These are phyloP conservation scores for Orthosia cruda DNA, from an alignment of 2,888 invertebrate species.

Conservation along the genomic window DNA sequence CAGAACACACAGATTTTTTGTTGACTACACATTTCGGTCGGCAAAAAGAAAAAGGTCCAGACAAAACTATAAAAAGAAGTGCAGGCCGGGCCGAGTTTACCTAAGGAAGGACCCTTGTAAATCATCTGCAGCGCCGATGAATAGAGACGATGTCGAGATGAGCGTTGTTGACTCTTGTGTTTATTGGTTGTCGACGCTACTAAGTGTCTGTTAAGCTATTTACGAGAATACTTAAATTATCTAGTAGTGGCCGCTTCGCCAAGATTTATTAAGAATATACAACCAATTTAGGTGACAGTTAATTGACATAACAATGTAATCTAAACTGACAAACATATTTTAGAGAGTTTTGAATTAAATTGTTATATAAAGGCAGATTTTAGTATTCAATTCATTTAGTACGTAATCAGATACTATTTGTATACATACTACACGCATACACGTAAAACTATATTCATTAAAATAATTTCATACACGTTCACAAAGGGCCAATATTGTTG, in stretches of 20 bases:
- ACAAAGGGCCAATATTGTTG: constrained; percentile 87
- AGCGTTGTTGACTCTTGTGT: constrained; percentile 90
- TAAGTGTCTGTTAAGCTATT: constrained; percentile 89
- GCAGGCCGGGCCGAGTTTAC: constrained; percentile 89
- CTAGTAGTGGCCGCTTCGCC: constrained; percentile 71
- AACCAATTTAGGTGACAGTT: constrained; percentile 43
- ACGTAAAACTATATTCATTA: constrained; percentile 77
- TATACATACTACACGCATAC: constrained; percentile 49
- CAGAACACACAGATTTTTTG: constrained; percentile 89
- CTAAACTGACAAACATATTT: constrained; percentile 21
- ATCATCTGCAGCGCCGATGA: constrained; percentile 89
- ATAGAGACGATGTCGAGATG: constrained; percentile 85
- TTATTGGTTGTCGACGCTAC: constrained; percentile 89
- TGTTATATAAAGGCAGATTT: constrained; percentile 43
- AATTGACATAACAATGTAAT: constrained; percentile 18
- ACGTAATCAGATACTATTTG: constrained; percentile 64
- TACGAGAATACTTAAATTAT: constrained; percentile 81
- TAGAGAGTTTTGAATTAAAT: constrained; percentile 34
- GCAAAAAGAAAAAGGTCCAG: constrained; percentile 88
- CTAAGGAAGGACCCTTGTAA: constrained; percentile 92
- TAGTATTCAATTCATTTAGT: constrained; percentile 48
- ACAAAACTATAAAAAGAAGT: constrained; percentile 91
- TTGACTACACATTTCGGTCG: constrained; percentile 87
- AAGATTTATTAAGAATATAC: constrained; percentile 65
- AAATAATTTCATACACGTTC: constrained; percentile 82